Evolutionary conservation across 2,888 invertebrate species (phyloP).

Genomic region (Horisme vitalbata): DNA sequence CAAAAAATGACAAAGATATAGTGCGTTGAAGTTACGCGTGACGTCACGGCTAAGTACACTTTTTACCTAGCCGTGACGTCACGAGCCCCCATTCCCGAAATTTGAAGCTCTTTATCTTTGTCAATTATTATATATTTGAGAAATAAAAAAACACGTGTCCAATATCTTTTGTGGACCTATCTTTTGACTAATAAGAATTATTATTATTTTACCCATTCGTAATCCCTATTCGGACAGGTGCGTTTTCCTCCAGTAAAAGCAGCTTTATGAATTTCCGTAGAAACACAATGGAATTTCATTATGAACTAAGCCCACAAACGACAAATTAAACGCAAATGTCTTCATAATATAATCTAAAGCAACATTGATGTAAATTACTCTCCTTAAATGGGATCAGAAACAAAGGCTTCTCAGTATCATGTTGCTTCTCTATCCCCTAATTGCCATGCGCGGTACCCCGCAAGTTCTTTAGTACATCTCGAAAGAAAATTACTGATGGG

Average conservation of each 20-base stretch:
- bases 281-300: constrained; percentile 11
- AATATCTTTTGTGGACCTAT: too few relatives aligned
- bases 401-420: constrained; percentile 40
- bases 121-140: too few relatives aligned
- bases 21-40: too few relatives aligned
- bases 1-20: too few relatives aligned
- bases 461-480: constrained; percentile 28
- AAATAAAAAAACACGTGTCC: too few relatives aligned
- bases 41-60: too few relatives aligned
- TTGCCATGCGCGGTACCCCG: constrained; percentile 42
- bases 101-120: too few relatives aligned
- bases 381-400: constrained; percentile 45
- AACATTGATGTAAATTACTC: constrained; percentile 41
- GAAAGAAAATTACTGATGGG: not conserved
- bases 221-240: too few relatives aligned
- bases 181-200: too few relatives aligned
- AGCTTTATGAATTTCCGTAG: not conserved
- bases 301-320: constrained; percentile 12
- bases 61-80: too few relatives aligned
- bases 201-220: too few relatives aligned
- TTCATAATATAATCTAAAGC: constrained; percentile 42
- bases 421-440: constrained; percentile 43
- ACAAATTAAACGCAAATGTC: constrained; percentile 33
- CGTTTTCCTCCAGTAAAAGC: not conserved
- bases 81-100: too few relatives aligned